These are phyloP conservation scores for Phalacrocorax pelagicus DNA, from an alignment of 2,113 vertebrate species.

Conservation along the genomic window DNA sequence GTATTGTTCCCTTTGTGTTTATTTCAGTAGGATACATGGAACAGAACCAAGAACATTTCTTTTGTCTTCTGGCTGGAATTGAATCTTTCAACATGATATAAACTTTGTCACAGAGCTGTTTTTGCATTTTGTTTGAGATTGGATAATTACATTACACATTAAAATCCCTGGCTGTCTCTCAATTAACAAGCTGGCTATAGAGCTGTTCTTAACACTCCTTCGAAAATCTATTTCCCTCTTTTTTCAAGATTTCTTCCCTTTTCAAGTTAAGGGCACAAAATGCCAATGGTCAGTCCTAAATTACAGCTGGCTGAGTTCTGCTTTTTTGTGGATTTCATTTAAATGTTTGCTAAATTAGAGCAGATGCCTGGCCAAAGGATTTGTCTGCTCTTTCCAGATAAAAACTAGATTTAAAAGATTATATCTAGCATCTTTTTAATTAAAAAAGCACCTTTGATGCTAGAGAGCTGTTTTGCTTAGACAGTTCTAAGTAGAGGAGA, in stretches of 20 bases:
- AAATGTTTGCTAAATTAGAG: not conserved
- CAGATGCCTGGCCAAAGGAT: not conserved
- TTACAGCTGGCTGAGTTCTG: not conserved
- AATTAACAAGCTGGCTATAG: not conserved
- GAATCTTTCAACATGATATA: fast-evolving
- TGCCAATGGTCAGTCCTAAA: not conserved
- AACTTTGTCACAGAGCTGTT: not conserved
- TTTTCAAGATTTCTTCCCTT: not conserved
- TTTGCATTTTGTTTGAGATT: not conserved
- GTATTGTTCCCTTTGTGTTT: not conserved
- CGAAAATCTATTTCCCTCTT: not conserved
- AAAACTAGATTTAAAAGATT: not conserved
- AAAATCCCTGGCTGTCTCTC: not conserved
- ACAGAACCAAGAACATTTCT: not conserved
- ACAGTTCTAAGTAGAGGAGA: not conserved
- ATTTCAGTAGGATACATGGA: not conserved
- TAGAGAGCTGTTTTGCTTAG: not conserved
- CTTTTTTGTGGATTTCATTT: not conserved
- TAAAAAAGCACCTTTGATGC: not conserved
- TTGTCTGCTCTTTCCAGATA: not conserved
- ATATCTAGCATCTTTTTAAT: not conserved
- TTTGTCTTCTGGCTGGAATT: not conserved
- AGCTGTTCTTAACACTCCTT: not conserved
- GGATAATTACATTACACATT: not conserved
- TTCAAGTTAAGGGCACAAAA: not conserved